These are phyloP conservation scores for Petrocephalus schoutedeni DNA, from an alignment of 2,797 vertebrate genomes.

Conservation along the genomic window DNA sequence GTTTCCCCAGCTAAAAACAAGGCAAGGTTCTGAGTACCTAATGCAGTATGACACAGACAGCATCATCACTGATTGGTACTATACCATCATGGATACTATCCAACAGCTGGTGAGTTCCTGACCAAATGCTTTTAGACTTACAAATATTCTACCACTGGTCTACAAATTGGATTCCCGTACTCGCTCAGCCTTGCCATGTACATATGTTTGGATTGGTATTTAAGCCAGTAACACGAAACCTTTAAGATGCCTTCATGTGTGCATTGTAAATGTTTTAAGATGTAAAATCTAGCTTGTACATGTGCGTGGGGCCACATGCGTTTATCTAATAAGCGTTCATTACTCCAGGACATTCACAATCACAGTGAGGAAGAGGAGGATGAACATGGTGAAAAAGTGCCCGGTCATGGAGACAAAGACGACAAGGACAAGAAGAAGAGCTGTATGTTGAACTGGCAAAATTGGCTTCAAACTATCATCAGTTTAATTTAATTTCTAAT, in stretches of 20 bases:
- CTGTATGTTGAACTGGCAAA: constrained; percentile 42
- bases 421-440: constrained; percentile 57
- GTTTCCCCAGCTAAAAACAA: constrained; percentile 71
- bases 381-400: constrained; percentile 60
- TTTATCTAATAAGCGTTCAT: background rate
- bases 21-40: constrained; percentile 80
- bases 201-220: background rate
- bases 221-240: background rate
- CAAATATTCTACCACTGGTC: background rate
- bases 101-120: constrained; percentile 58
- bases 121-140: background rate
- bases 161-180: background rate
- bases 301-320: background rate
- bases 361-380: constrained; percentile 61
- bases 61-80: constrained; percentile 79
- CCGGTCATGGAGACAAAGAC: constrained; percentile 51
- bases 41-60: constrained; percentile 88
- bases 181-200: background rate
- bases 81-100: constrained; percentile 71
- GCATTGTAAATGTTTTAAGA: background rate
- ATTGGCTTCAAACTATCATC: background rate
- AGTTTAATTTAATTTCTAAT: background rate
- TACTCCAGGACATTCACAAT: constrained; percentile 48
- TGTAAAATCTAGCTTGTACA: background rate
- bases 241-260: background rate